Evolutionary conservation across 2,113 vertebrate species (phyloP), one percentile per base, ranked within the genome.

Genomic region (Sylvietta virens): DNA sequence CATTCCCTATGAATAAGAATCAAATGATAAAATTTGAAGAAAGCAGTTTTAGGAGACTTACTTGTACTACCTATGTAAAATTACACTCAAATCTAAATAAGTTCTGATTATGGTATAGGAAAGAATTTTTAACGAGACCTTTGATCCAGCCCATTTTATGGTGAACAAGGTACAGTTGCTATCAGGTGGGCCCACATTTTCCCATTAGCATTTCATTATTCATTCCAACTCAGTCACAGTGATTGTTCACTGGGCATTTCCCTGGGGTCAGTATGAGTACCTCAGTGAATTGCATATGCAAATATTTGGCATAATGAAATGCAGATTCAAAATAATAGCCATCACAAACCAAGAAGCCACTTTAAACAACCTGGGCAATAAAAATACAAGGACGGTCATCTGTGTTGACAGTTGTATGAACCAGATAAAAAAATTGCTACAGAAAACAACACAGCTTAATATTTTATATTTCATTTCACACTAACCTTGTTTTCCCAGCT

Each of bases 121-220:
- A 51, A 3, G 0, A 61, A 9, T 62, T 78, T 92, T 91, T 81
- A 53, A 85, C 6, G 0, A 81, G 23, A 65, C 42, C 61, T 86
- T 96, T 87, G 33, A 89, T 81, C 31, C 48, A 84, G 57, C 9
- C 53, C 3, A 5, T 61, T 88, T 91, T 76, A 57, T 62, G 39
- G 23, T 54, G 50, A 84, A n/a, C 37, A 94, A 60, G 57, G 57
- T 87, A 92, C 73, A 82, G 48, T 78, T 79, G 27, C 58, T 94
- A 82, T 94, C 69, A 81, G 62, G 35, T 85, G 40, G 30, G 26
- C 30, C 30, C 58, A 91, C 21, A 61, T 82, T 92, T 90, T 82
- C n/a, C 53, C 42, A 77, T 95, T 76, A 85, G 16, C 42, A 57
- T 95, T 80, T 95, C 42, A 85, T 91, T 95, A 85, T 57, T 76